Base-by-base conservation (phyloP, 2,797 vertebrate species). In the Myotis myotis region DNA sequence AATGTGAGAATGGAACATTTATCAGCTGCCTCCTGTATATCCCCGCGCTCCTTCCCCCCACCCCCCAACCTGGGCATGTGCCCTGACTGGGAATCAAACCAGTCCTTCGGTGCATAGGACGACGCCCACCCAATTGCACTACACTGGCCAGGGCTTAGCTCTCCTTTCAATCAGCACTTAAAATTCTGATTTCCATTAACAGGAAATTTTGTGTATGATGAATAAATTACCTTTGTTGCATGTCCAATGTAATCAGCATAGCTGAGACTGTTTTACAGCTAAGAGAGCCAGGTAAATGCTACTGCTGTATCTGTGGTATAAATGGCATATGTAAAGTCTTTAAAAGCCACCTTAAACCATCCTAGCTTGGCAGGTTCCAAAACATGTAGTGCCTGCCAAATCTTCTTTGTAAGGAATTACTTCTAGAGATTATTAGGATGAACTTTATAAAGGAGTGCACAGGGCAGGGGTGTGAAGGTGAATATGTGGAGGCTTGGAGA, bases 171-270 rank as follows among this genome's bases (percentile, higher is more conserved):
- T 95, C 94, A 97, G 57, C 85, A 47, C 51, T 89, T 95, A 23
- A 89, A 96, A 97, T 86, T 28, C 84, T 96, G 96, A 95, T 10
- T 33, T 68, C 33, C 92, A 91, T 96, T 96, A 96, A 86, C 13
- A 55, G 78, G 81, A 96, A 70, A 5, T 47, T 95, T 6, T 74
- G 60, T 0, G 60, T 64, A 82, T 88, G 53, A 86, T 51, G 96
- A 95, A 94, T 93, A 44, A 76, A 96, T 94, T 4, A 71, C 36
- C 55, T 93, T 76, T 86, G 87, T 41, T 76, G 64, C 64, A 94
- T 11, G 79, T 28, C 91, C 16, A 86, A 47, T 30, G 23, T 68
- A 94, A 87, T 89, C 71, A 96, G 82, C 3, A 17, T 89, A 47
- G 76, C 36, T 71, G 30, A 28, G 83, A 44, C n/a, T 72, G 17